These are phyloP conservation scores for Hyles euphorbiae DNA, from an alignment of 1,140 invertebrate species.

Conservation along the genomic window DNA sequence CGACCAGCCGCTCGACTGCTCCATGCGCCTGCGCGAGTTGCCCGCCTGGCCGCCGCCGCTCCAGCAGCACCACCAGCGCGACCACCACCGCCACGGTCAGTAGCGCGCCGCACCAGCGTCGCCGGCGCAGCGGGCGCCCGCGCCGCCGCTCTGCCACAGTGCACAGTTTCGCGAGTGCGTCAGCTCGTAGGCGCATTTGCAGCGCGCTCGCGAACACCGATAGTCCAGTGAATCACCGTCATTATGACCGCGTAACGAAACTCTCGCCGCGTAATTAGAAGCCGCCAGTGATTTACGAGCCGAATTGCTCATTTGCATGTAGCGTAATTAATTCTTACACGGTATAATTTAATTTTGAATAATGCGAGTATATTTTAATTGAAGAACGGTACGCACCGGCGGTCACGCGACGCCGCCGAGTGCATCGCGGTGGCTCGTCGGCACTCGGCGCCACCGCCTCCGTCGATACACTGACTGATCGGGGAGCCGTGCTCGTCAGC, in stretches of 20 bases:
- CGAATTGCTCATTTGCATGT: slow-evolving; percentile 8
- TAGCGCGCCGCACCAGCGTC: slow-evolving; percentile 18
- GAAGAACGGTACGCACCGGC: too few relatives aligned
- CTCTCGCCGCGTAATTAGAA: slow-evolving; percentile 1
- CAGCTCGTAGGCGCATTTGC: slow-evolving; percentile 5
- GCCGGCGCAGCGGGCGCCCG: slow-evolving; percentile 4
- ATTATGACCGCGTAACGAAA: too few relatives aligned
- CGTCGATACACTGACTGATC: too few relatives aligned
- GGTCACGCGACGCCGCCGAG: too few relatives aligned
- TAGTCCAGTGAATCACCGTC: too few relatives aligned
- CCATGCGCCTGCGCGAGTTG: slow-evolving; percentile 65
- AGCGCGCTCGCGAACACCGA: neutral
- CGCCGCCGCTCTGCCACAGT: slow-evolving; percentile 5
- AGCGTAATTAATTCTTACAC: slow-evolving; percentile 1
- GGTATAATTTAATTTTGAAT: slow-evolving; percentile 1
- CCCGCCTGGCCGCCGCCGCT: slow-evolving; percentile 60
- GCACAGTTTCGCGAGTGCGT: neutral
- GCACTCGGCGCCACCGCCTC: too few relatives aligned
- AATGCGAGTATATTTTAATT: too few relatives aligned
- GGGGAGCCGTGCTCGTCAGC: too few relatives aligned
- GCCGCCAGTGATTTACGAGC: slow-evolving; percentile 6
- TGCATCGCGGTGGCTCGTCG: too few relatives aligned
- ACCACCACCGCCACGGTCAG: slow-evolving; percentile 53
- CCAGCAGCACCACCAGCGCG: slow-evolving; percentile 27
- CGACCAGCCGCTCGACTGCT: slow-evolving; percentile 71